Conservation (phyloP, 2,113 vertebrate genomes). For the Oryzias javanicus region DNA sequence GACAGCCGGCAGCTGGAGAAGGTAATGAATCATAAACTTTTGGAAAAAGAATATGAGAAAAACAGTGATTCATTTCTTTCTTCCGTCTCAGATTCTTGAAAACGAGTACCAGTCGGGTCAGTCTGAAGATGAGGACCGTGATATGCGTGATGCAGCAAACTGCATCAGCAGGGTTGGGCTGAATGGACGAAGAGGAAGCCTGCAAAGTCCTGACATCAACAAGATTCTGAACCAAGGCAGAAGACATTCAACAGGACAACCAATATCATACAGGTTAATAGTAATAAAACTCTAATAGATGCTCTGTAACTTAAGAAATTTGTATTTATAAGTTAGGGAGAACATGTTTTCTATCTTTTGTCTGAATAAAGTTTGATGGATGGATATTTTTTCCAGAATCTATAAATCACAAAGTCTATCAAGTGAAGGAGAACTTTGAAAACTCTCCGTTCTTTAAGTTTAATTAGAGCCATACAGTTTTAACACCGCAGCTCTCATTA, state of each 20-base stretch:
- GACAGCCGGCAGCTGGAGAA: slow-evolving; percentile 73
- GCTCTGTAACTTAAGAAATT: neutral
- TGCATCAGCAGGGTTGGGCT: slow-evolving; percentile 31
- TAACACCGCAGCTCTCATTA: slow-evolving; percentile 9
- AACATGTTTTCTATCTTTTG: too few species aligned
- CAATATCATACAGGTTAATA: slow-evolving; percentile 55
- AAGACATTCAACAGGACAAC: slow-evolving; percentile 70
- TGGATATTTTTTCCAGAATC: too few species aligned
- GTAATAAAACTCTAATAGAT: neutral
- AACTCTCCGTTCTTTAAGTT: too few species aligned
- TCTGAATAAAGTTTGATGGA: too few species aligned
- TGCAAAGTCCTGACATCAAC: slow-evolving; percentile 56
- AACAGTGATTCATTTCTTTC: neutral
- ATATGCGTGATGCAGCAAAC: slow-evolving; percentile 45
- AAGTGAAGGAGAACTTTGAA: too few species aligned
- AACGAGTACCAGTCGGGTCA: slow-evolving; percentile 70
- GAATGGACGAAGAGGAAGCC: slow-evolving; percentile 62
- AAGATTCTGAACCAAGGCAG: slow-evolving; percentile 54
- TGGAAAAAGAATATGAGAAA: neutral
- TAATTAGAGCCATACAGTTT: slow-evolving; percentile 6
- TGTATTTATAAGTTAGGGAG: too few species aligned
- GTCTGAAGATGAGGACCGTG: slow-evolving; percentile 41
- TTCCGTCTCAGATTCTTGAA: slow-evolving; percentile 68
- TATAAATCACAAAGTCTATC: too few species aligned
- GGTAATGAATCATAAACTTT: slow-evolving; percentile 38